A percentile compares a stretch with the other conserved stretches of the same genome.
Evolutionary conservation across 2,888 invertebrate genomes (phyloP).

Genomic region (Sepiola atlantica): DNA sequence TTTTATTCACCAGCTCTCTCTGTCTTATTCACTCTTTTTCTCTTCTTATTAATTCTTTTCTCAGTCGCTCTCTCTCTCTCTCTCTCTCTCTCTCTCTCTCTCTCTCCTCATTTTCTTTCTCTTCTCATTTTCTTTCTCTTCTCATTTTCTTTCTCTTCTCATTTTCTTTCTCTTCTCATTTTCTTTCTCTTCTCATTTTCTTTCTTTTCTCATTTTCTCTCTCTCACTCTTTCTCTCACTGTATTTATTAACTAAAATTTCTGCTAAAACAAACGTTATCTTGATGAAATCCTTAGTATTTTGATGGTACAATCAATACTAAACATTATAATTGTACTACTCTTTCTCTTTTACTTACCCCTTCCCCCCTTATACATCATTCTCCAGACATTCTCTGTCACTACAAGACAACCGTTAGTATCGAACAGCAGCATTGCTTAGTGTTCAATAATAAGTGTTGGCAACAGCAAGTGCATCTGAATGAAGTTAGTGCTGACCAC

Average conservation of each 20-base stretch:
- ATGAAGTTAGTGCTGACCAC: background rate
- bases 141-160: too few species aligned
- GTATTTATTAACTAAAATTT: too few species aligned
- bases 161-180: background rate
- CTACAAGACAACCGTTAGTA: background rate
- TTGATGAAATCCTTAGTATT: background rate
- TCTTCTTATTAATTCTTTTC: too few species aligned
- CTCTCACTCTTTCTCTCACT: too few species aligned
- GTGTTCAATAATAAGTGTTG: constrained; percentile 32
- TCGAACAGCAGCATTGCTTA: background rate
- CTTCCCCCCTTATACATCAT: background rate
- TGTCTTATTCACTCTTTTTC: too few species aligned
- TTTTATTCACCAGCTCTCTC: too few species aligned
- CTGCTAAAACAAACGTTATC: too few species aligned
- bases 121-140: too few species aligned
- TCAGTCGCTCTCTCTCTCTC: too few species aligned
- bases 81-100: too few species aligned
- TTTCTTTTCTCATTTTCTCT: background rate
- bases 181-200: background rate
- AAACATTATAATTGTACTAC: background rate
- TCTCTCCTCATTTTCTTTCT: too few species aligned
- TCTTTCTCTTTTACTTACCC: background rate
- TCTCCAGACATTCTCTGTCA: background rate
- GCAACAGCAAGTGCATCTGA: constrained; percentile 12
- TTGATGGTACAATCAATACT: background rate